Percentiles rank a stretch among this genome's conserved stretches.
phyloP scores from a whole-genome alignment of 2,113 vertebrate genomes.

The Xiphophorus couchianus region DNA sequence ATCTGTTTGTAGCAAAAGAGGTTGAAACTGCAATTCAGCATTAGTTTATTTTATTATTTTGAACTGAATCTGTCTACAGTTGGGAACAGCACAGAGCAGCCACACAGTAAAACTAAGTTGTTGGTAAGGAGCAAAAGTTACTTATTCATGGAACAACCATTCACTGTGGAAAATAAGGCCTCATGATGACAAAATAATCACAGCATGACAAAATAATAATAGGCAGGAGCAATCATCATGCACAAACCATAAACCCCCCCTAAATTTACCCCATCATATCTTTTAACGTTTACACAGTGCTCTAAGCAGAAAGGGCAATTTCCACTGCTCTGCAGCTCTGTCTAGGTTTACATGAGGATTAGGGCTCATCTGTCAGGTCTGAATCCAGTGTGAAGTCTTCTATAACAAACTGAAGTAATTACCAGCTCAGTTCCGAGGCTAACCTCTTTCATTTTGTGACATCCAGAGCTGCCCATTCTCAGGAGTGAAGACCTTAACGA shows the following conservation, averaged over 20 bases:
- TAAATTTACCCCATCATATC: conserved; percentile 59
- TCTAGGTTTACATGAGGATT: conserved; percentile 69
- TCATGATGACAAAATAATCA: conserved; percentile 73
- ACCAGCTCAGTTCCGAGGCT: conserved; percentile 68
- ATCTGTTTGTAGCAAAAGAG: not conserved
- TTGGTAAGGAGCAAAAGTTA: conserved; percentile 50
- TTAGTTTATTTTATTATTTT: not conserved
- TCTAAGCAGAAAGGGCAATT: conserved; percentile 55
- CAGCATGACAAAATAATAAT: conserved; percentile 75
- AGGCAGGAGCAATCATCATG: conserved; percentile 65
- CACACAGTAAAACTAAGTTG: conserved; percentile 26
- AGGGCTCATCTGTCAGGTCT: conserved; percentile 56
- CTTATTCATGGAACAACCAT: conserved; percentile 57
- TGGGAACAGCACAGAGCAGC: not conserved
- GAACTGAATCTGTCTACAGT: not conserved
- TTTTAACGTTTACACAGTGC: conserved; percentile 65
- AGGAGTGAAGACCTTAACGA: conserved; percentile 78
- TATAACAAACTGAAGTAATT: conserved; percentile 78
- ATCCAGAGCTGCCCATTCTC: conserved; percentile 56
- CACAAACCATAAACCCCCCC: conserved; percentile 55
- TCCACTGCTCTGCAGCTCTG: conserved; percentile 56
- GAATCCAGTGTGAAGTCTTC: conserved; percentile 61
- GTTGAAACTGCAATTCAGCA: not conserved
- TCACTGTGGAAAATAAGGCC: conserved; percentile 67
- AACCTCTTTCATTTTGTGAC: conserved; percentile 70